A percentile compares a stretch with the other conserved stretches of the same genome.
Conservation (phyloP, 2,797 vertebrate genomes). For the Sternarchorhynchus goeldii region DNA sequence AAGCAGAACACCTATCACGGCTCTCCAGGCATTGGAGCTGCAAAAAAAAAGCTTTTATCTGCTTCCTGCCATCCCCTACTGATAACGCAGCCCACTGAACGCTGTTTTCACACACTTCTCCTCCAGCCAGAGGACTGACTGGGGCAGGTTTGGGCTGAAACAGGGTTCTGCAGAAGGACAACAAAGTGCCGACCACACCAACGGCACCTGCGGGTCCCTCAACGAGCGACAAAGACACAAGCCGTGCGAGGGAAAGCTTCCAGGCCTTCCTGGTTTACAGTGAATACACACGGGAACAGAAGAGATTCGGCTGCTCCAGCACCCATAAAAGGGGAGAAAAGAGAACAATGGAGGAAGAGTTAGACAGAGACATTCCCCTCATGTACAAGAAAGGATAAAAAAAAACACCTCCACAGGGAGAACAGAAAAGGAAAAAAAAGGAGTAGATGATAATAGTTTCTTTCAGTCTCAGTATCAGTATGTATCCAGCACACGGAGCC, state of each 20-base stretch:
- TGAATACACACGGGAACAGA: constrained; percentile 43
- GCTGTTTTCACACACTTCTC: constrained; percentile 35
- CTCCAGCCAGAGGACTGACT: neutral
- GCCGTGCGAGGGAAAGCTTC: constrained; percentile 16
- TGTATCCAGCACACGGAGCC: constrained; percentile 60
- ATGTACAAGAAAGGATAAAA: constrained; percentile 52
- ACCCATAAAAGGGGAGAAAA: constrained; percentile 40
- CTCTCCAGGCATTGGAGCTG: constrained; percentile 60
- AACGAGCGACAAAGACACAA: constrained; percentile 15
- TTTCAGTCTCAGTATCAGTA: constrained; percentile 67
- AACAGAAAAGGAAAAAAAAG: constrained; percentile 46
- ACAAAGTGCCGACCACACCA: neutral
- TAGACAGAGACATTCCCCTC: constrained; percentile 48
- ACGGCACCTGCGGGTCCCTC: too few relatives aligned
- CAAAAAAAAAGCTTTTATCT: constrained; percentile 66
- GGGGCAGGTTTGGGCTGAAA: neutral
- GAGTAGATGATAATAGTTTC: constrained; percentile 63
- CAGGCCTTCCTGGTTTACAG: constrained; percentile 33
- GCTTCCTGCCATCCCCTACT: constrained; percentile 68
- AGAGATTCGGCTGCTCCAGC: constrained; percentile 48
- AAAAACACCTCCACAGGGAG: constrained; percentile 10
- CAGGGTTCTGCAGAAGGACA: constrained; percentile 26
- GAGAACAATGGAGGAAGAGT: constrained; percentile 53
- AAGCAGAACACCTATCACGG: constrained; percentile 64
- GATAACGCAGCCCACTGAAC: constrained; percentile 64